Evolutionary conservation across 2,888 invertebrate species (phyloP).

Genomic region (Hedychridium roseum): DNA sequence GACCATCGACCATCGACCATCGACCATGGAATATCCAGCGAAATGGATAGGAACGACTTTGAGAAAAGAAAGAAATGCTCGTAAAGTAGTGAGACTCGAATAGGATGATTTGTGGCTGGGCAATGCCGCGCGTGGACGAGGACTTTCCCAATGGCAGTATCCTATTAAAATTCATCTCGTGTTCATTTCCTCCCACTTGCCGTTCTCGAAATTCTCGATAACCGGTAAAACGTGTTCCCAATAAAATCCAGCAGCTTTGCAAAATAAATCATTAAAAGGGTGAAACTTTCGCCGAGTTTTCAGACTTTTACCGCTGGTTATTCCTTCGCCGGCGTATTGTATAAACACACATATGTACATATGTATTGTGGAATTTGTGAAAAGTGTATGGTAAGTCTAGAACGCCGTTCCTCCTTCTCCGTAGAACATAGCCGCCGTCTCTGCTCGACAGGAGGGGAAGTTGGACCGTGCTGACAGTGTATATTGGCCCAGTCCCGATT

Average conservation of each 20-base stretch:
- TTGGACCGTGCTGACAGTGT: slow-evolving; percentile 1
- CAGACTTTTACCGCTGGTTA: too few species aligned
- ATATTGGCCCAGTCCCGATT: slow-evolving; percentile 25
- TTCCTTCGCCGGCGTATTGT: too few species aligned
- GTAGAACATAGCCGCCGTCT: too few species aligned
- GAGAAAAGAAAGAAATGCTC: too few species aligned
- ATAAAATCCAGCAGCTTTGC: slow-evolving; percentile 24
- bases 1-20: too few species aligned
- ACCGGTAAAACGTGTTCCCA: slow-evolving; percentile 32
- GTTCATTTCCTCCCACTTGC: slow-evolving; percentile 10
- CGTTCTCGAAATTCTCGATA: slow-evolving; percentile 22
- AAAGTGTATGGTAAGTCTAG: too few species aligned
- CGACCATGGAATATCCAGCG: too few species aligned
- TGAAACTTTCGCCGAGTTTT: slow-evolving; percentile 18
- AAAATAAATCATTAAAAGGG: slow-evolving; percentile 33
- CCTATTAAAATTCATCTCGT: slow-evolving; percentile 35
- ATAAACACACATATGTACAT: too few species aligned
- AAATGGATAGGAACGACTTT: too few species aligned
- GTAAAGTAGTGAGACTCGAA: slow-evolving; percentile 6
- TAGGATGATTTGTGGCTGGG: slow-evolving; percentile 8
- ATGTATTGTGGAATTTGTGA: too few species aligned
- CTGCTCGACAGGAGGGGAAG: not conserved
- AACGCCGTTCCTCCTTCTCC: too few species aligned
- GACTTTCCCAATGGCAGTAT: slow-evolving; percentile 13
- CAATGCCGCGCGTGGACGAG: slow-evolving; percentile 6